Conservation (phyloP, 2,797 vertebrate species). For the Myripristis jacobus region DNA sequence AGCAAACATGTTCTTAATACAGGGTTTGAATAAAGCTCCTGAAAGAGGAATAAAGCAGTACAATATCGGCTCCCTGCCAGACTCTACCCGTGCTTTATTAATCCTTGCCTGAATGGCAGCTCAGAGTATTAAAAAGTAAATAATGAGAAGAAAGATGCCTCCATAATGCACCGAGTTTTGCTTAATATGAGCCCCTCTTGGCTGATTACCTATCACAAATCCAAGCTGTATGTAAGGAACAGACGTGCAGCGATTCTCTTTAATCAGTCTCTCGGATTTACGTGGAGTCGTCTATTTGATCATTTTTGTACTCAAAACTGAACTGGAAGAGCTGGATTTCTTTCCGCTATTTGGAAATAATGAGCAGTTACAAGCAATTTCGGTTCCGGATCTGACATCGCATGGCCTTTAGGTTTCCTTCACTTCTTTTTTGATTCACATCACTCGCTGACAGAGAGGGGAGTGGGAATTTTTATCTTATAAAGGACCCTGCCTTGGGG, state of each 20-base stretch:
- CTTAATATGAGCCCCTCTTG: slow-evolving; percentile 38
- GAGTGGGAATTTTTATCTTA: not conserved
- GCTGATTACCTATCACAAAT: slow-evolving; percentile 53
- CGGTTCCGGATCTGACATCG: slow-evolving; percentile 1
- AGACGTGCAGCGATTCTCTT: slow-evolving; percentile 17
- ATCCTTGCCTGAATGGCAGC: slow-evolving; percentile 54
- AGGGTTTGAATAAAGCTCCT: slow-evolving; percentile 22
- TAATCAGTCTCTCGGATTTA: slow-evolving; percentile 31
- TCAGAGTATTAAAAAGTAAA: slow-evolving; percentile 62
- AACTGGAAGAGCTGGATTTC: not conserved
- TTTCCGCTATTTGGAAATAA: not conserved
- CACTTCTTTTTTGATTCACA: slow-evolving; percentile 4
- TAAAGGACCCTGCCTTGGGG: not conserved
- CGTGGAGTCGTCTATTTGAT: slow-evolving; percentile 26
- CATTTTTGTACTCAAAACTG: slow-evolving; percentile 4
- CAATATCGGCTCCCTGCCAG: slow-evolving; percentile 35
- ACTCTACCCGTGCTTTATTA: slow-evolving; percentile 37
- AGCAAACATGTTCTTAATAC: not conserved
- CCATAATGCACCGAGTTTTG: slow-evolving; percentile 30
- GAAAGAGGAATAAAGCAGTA: slow-evolving; percentile 41
- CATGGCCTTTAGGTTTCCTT: slow-evolving; percentile 6
- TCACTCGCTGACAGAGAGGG: slow-evolving; percentile 9
- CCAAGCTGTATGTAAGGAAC: slow-evolving; percentile 15
- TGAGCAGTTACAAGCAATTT: not conserved
- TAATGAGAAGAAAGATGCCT: slow-evolving; percentile 52